Evolutionary conservation across 2,888 invertebrate species (phyloP).

Genomic region (Callimorpha dominula): DNA sequence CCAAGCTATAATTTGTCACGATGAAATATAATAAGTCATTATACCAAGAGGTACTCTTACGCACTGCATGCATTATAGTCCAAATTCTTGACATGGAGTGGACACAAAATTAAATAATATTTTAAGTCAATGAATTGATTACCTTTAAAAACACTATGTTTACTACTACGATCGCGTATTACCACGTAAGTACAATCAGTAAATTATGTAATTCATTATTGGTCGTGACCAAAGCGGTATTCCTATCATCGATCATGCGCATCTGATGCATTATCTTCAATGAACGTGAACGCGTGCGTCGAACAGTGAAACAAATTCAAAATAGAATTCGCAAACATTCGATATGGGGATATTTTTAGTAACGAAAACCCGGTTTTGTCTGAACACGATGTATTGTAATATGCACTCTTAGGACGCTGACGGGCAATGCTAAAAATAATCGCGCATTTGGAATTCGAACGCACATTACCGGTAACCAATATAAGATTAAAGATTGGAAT

Average conservation of each 20-base stretch:
- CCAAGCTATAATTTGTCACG: conserved; percentile 54
- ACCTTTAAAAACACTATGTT: conserved; percentile 48
- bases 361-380: conserved; percentile 83
- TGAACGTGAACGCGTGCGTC: conserved; percentile 52
- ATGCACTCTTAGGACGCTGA: conserved; percentile 76
- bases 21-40: conserved; percentile 38
- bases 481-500: conserved; percentile 43
- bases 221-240: conserved; percentile 21
- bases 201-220: conserved; percentile 35
- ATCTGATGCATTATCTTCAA: conserved; percentile 48
- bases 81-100: conserved; percentile 56
- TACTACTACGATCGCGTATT: conserved; percentile 43
- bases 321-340: conserved; percentile 86
- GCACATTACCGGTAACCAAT: conserved; percentile 56
- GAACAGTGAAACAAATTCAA: conserved; percentile 74
- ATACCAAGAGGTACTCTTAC: conserved; percentile 52
- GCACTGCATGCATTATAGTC: conserved; percentile 42
- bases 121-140: conserved; percentile 21
- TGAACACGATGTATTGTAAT: conserved; percentile 78
- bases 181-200: conserved; percentile 29
- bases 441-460: conserved; percentile 64
- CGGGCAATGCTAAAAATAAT: conserved; percentile 75
- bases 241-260: conserved; percentile 41
- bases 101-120: conserved; percentile 46
- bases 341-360: conserved; percentile 85